Base-by-base conservation (phyloP, 2,888 invertebrate genomes). In the Pollenia angustigena region DNA sequence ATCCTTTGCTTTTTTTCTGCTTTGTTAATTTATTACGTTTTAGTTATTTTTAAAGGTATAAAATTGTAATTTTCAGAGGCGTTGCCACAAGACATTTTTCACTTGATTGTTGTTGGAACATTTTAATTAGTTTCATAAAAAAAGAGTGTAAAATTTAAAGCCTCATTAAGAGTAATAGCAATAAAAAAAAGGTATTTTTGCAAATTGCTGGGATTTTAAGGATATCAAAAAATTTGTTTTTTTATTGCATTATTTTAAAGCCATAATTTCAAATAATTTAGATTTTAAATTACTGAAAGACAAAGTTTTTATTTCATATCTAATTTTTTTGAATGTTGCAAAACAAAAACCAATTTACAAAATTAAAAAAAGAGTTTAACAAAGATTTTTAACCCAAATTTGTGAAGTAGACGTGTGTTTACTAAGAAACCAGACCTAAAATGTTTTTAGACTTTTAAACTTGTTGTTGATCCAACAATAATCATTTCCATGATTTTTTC, bases 81-180 rank as follows among this genome's bases (percentile, higher is more conserved):
- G 56, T 66, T 81, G 81, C 74, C 81, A 44, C 56, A 66, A 74
- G 74, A 23, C 74, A 81, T 74, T 74, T 54, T 74, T 56, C 56
- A 48, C n/a, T 56, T 66, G 56, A 74, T 56, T 74, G 58, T 68
- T 48, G 72, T 48, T 62, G 62, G 2, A 54, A 54, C 71, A 62
- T 71, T 80, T 79, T 80, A 80, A 80, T 71, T 62, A 80, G 80
- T 46, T 62, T 71, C 71, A 80, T 62, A 60, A 44, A 32, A 80
- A 69, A 71, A 44, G 14, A 50, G 44, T 71, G 52, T 71, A 71
- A 71, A 71, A 80, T 71, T 71, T 80, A 80, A 62, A 62, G 46
- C 62, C 80, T 71, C 71, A 80, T 80, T 80, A 80, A 71, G 46
- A 52, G 6, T 14, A 52, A 42, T 8, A 11, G 52, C 52, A 80